Evolutionary conservation across 2,113 vertebrate genomes (phyloP).

Genomic region (Pungitius pungitius): DNA sequence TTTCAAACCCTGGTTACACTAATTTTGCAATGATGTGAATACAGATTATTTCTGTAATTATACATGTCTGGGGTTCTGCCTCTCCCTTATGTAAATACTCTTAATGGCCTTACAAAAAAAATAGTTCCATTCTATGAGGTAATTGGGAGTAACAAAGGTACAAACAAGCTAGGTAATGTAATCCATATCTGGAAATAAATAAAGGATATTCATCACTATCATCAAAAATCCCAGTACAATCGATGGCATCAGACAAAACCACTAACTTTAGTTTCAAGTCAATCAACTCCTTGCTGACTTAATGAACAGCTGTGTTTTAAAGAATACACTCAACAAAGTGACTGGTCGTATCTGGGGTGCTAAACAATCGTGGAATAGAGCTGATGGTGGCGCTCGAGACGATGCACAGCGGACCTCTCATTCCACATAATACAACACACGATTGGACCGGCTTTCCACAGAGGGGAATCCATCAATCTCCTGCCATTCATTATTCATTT

Average conservation of each 20-base stretch:
- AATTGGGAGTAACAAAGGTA: background rate
- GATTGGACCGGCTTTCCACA: slow-evolving; percentile 53
- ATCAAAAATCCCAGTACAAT: background rate
- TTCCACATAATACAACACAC: slow-evolving; percentile 64
- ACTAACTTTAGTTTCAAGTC: background rate
- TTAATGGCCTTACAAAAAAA: background rate
- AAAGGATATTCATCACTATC: background rate
- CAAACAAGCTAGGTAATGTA: background rate
- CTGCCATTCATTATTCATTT: slow-evolving; percentile 73
- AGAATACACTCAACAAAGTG: background rate
- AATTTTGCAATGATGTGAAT: slow-evolving; percentile 2
- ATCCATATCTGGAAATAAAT: background rate
- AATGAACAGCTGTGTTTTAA: background rate
- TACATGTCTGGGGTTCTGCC: background rate
- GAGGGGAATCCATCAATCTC: slow-evolving; percentile 71
- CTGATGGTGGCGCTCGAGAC: slow-evolving; percentile 38
- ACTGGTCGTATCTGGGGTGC: background rate
- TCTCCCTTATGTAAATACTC: background rate
- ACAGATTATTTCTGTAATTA: background rate
- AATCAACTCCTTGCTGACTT: background rate
- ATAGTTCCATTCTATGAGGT: background rate
- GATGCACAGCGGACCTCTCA: slow-evolving; percentile 44
- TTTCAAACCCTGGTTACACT: too few species aligned
- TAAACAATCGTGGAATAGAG: slow-evolving; percentile 29
- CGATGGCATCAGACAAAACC: background rate